Evolutionary conservation across 2,113 vertebrate genomes (phyloP).

Genomic region (Eurystomus gularis): DNA sequence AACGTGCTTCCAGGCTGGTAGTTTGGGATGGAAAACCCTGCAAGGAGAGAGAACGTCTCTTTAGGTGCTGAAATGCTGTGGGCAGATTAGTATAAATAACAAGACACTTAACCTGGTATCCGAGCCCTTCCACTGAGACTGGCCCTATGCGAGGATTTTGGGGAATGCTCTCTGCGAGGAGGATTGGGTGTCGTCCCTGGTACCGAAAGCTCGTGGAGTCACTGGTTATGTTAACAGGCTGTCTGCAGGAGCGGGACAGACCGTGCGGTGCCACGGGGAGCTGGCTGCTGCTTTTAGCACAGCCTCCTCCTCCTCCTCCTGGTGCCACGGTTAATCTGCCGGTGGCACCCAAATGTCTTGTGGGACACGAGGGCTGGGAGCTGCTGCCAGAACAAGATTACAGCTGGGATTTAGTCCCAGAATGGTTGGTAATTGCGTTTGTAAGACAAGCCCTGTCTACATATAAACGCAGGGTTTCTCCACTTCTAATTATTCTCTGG

Average conservation of each 20-base stretch:
- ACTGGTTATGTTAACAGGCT: background rate
- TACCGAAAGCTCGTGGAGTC: background rate
- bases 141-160: background rate
- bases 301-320: background rate
- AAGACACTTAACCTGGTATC: background rate
- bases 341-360: constrained; percentile 48
- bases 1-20: background rate
- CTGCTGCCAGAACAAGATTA: constrained; percentile 49
- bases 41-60: background rate
- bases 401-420: constrained; percentile 46
- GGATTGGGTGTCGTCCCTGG: background rate
- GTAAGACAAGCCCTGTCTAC: constrained; percentile 51
- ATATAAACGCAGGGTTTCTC: constrained; percentile 55
- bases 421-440: constrained; percentile 41
- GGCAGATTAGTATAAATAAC: background rate
- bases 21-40: background rate
- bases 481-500: constrained; percentile 39
- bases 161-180: background rate
- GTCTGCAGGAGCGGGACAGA: constrained; percentile 25
- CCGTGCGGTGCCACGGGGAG: background rate
- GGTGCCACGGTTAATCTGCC: constrained; percentile 32
- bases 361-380: constrained; percentile 10
- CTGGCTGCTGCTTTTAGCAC: constrained; percentile 42
- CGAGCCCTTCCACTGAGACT: background rate
- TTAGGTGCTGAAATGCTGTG: background rate